Evolutionary conservation across 2,888 invertebrate species (phyloP).

Genomic region (Geotrupes spiniger): DNA sequence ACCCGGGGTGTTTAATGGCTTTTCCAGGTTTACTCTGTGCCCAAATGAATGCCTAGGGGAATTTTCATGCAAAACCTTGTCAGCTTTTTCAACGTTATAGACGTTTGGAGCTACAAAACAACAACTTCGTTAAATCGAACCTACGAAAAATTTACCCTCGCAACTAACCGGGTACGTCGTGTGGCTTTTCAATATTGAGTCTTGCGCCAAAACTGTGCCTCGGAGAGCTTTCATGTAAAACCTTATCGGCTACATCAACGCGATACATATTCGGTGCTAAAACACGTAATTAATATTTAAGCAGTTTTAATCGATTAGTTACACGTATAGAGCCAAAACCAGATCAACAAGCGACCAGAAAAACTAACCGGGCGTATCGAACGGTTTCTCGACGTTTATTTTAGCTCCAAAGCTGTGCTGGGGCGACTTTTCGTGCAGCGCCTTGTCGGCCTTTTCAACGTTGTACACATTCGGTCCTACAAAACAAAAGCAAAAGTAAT

Average conservation of each 20-base stretch:
- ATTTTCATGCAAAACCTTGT: constrained; percentile 55
- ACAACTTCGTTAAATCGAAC: constrained; percentile 9
- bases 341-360: background rate
- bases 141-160: background rate
- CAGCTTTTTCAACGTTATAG: constrained; percentile 54
- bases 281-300: background rate
- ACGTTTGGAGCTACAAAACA: constrained; percentile 18
- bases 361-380: constrained; percentile 5
- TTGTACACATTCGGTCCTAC: constrained; percentile 45
- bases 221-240: constrained; percentile 11
- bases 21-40: constrained; percentile 54
- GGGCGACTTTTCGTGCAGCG: constrained; percentile 12
- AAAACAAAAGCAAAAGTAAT: constrained; percentile 14
- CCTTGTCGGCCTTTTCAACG: constrained; percentile 38
- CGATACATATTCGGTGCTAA: constrained; percentile 45
- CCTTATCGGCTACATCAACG: constrained; percentile 39
- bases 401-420: constrained; percentile 11
- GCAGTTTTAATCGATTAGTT: no score
- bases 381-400: constrained; percentile 6
- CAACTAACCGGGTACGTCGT: constrained; percentile 3
- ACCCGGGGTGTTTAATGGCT: constrained; percentile 59
- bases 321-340: no score
- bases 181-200: constrained; percentile 1
- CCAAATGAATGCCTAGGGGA: constrained; percentile 64
- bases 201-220: constrained; percentile 14